Conservation (phyloP, 1,140 invertebrate species). For the Rhyzopertha dominica region DNA sequence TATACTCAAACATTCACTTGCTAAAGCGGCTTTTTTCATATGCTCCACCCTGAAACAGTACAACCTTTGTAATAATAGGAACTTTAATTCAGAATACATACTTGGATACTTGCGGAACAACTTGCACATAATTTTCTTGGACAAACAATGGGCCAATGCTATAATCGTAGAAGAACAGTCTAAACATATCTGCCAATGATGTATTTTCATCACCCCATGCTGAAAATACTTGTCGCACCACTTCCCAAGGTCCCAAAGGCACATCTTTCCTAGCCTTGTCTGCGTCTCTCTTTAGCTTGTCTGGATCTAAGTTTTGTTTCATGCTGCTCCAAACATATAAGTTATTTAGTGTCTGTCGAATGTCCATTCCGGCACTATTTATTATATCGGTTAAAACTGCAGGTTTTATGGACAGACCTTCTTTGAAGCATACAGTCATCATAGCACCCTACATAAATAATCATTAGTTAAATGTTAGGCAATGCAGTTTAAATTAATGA, state of each 20-base stretch:
- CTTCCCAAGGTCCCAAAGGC: slow-evolving; percentile 91
- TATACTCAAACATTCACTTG: slow-evolving; percentile 78
- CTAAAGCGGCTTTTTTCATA: slow-evolving; percentile 65
- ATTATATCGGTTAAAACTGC: slow-evolving; percentile 82
- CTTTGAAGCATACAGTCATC: slow-evolving; percentile 88
- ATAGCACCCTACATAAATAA: slow-evolving; percentile 64
- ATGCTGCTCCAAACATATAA: slow-evolving; percentile 70
- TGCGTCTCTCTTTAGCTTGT: slow-evolving; percentile 51
- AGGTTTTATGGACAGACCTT: slow-evolving; percentile 75
- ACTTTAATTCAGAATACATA: background rate
- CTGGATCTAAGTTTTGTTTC: slow-evolving; percentile 50
- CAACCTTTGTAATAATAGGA: slow-evolving; percentile 8
- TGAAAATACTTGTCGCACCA: slow-evolving; percentile 83
- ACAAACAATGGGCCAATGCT: slow-evolving; percentile 92
- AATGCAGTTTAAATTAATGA: too few species aligned
- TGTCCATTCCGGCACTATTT: slow-evolving; percentile 82
- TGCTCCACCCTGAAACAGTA: slow-evolving; percentile 47
- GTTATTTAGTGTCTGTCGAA: slow-evolving; percentile 88
- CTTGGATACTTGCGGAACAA: slow-evolving; percentile 53
- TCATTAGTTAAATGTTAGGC: slow-evolving; percentile 20
- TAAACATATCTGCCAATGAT: slow-evolving; percentile 79
- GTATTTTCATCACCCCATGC: slow-evolving; percentile 76
- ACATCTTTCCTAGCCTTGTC: slow-evolving; percentile 71
- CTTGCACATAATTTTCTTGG: slow-evolving; percentile 92
- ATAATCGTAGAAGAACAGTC: slow-evolving; percentile 97